Evolutionary conservation across 2,888 invertebrate species (phyloP).

Genomic region (Rhagonycha fulva): DNA sequence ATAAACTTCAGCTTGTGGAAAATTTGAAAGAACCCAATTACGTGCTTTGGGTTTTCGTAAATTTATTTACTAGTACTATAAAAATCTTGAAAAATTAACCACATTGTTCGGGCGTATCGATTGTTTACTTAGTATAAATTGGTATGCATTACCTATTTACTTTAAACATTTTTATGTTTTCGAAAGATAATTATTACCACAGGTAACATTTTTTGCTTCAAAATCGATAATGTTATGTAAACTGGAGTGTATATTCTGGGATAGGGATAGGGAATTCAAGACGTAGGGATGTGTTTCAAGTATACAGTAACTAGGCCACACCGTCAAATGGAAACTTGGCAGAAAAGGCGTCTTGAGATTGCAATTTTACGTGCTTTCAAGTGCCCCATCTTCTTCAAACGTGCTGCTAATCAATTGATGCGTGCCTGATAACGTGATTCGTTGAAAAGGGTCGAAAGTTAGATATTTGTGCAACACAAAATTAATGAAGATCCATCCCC

Average conservation of each 20-base stretch:
- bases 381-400: constrained; percentile 15
- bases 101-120: background rate
- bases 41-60: background rate
- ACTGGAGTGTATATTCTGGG: background rate
- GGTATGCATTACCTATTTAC: background rate
- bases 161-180: background rate
- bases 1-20: constrained; percentile 14
- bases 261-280: background rate
- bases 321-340: constrained; percentile 1
- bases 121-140: background rate
- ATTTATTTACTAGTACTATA: background rate
- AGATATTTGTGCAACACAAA: background rate
- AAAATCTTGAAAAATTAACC: background rate
- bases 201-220: background rate
- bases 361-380: constrained; percentile 15
- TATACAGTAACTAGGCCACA: background rate
- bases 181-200: background rate
- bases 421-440: constrained; percentile 7
- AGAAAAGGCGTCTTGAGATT: constrained; percentile 8
- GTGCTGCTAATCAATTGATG: constrained; percentile 18
- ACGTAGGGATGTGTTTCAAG: background rate
- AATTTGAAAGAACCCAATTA: constrained; percentile 10
- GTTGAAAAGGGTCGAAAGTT: background rate
- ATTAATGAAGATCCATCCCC: background rate
- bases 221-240: background rate